These are phyloP conservation scores for Drosophila trapezifrons DNA, from an alignment of 1,140 invertebrate genomes.

Conservation along the genomic window DNA sequence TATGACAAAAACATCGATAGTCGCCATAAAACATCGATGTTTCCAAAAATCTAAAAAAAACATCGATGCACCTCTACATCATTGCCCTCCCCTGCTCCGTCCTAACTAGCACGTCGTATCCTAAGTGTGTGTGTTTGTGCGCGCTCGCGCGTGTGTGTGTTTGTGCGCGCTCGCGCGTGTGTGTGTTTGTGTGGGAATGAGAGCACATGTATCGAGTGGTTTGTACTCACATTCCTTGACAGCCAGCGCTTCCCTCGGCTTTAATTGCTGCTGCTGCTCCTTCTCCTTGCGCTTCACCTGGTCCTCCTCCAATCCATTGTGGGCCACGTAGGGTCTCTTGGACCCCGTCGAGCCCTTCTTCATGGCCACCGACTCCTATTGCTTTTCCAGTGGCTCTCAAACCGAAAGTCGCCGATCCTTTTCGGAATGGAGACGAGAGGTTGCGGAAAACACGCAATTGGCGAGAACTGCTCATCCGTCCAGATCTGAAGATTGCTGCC, in stretches of 20 bases:
- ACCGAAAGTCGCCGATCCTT: background rate
- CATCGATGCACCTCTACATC: no score
- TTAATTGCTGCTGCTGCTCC: background rate
- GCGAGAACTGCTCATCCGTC: slow-evolving; percentile 2
- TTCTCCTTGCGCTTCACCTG: background rate
- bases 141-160: no score
- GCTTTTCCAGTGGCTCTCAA: background rate
- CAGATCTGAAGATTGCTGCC: background rate
- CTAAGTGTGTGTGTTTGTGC: background rate
- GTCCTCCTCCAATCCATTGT: background rate
- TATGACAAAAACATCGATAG: no score
- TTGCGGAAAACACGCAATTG: slow-evolving; percentile 4
- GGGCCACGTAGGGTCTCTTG: slow-evolving; percentile 8
- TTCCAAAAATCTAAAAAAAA: no score
- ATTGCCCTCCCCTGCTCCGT: background rate
- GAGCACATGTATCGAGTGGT: slow-evolving; percentile 22
- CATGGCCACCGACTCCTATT: slow-evolving; percentile 5
- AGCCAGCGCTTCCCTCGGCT: background rate
- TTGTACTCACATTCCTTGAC: slow-evolving; percentile 34
- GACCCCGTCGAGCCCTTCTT: slow-evolving; percentile 13
- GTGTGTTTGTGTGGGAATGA: slow-evolving; percentile 4
- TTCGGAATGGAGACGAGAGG: slow-evolving; percentile 1
- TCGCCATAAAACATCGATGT: no score
- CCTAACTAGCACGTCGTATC: background rate
- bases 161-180: background rate